Percentiles rank a stretch among this genome's conserved stretches.
Evolutionary conservation across 1,140 invertebrate species (phyloP).

Genomic region (Heliconius nattereri): DNA sequence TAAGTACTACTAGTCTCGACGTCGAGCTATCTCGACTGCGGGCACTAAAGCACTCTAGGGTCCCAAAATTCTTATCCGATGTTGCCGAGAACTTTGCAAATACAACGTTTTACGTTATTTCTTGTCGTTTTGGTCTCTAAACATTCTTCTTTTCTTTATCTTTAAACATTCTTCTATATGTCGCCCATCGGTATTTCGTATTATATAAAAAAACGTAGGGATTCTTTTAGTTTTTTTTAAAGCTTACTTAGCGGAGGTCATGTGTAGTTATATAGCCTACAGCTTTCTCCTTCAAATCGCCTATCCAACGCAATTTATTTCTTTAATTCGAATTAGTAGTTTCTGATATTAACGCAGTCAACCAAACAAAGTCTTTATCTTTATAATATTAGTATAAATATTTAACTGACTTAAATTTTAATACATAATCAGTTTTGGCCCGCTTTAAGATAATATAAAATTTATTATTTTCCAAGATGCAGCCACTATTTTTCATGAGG

Average conservation of each 20-base stretch:
- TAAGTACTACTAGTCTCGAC: conserved; percentile 22
- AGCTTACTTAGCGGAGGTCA: neutral
- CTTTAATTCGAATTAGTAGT: too few species aligned
- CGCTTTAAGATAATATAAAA: neutral
- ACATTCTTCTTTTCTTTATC: neutral
- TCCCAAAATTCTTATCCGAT: conserved; percentile 44
- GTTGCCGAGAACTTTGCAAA: conserved; percentile 25
- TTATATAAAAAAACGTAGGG: neutral
- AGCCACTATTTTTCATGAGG: neutral
- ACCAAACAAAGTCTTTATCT: too few species aligned
- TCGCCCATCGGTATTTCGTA: neutral
- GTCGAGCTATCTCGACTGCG: conserved; percentile 27
- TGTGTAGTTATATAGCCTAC: too few species aligned
- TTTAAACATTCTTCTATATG: neutral
- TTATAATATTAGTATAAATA: too few species aligned
- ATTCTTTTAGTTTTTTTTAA: neutral
- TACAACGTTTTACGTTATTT: conserved; percentile 22
- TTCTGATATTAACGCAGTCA: too few species aligned
- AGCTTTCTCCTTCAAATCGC: too few species aligned
- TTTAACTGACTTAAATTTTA: neutral
- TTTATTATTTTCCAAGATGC: neutral
- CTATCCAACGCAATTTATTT: too few species aligned
- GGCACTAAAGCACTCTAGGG: conserved; percentile 41
- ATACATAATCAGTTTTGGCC: neutral
- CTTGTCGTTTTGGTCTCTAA: neutral